phyloP scores from a whole-genome alignment of 2,113 vertebrate species.

The Dicrurus megarhynchus region DNA sequence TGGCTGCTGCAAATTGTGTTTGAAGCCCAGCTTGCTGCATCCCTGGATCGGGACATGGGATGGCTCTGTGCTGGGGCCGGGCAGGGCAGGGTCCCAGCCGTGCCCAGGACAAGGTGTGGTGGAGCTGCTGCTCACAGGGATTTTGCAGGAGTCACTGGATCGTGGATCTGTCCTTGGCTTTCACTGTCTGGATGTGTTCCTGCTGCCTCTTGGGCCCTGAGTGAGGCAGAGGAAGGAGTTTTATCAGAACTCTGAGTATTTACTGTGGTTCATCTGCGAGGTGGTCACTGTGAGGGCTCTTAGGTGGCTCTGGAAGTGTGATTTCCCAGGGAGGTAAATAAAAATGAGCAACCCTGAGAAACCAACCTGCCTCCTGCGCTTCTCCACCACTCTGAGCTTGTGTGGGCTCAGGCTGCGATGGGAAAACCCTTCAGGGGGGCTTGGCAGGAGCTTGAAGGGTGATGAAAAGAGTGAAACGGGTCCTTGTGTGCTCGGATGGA shows the following conservation, averaged over 20 bases:
- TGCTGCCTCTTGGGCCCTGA: not conserved
- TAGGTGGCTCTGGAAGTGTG: not conserved
- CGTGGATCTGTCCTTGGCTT: fast-evolving
- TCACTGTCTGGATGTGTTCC: not conserved
- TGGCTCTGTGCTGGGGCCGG: not conserved
- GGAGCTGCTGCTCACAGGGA: fast-evolving
- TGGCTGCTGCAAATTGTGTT: not conserved
- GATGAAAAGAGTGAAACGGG: not conserved
- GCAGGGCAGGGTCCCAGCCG: not conserved
- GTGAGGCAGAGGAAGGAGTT: not conserved
- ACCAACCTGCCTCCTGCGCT: not conserved
- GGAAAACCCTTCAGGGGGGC: not conserved
- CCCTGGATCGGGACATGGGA: fast-evolving
- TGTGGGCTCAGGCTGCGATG: not conserved
- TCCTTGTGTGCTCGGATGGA: fast-evolving
- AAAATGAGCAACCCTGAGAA: not conserved
- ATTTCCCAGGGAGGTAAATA: slow-evolving; percentile 21
- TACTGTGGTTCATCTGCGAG: not conserved
- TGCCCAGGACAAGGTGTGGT: fast-evolving
- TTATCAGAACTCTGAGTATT: not conserved
- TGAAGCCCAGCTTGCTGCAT: not conserved
- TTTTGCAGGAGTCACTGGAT: not conserved
- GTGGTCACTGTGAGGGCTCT: not conserved
- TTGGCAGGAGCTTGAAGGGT: not conserved
- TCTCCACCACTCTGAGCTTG: not conserved